Evolutionary conservation across 2,888 invertebrate genomes (phyloP), one percentile per base, ranked within the genome.

Genomic region (Baronia brevicornis): DNA sequence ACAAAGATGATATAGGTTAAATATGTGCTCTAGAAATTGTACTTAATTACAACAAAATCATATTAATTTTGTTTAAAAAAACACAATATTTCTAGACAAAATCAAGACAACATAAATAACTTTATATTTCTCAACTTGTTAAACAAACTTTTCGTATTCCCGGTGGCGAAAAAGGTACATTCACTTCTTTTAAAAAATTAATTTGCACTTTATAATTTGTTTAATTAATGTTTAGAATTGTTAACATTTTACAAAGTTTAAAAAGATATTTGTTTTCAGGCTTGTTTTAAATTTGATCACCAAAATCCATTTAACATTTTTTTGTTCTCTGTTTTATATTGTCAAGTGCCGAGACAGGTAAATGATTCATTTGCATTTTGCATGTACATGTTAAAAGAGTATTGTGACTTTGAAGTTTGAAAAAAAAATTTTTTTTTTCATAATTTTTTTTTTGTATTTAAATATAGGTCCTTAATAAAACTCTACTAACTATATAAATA

Each of bases 341-440:
- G 37, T 41, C 50, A 74, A 72, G 68, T 66, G 72, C 62, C 51
- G 63, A 63, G 47, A 54, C 53, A 78, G 78, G 78, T 78, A 77
- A 77, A 46, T 18, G 45, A 38, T 38, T 51, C 49, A 44, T 41
- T 56, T 51, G 46, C 46, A 44, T 38, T 36, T 20, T 43, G 37
- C 44, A 29, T 41, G 38, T 9, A 3, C 29, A 3, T 22, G 22
- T 29, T 24, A 15, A 11, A 11, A 15, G 15, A 29, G 15, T 22
- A 13, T 28, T 11, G 22, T 8, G 7, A 23, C 9, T 15, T 6
- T 10, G 18, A 23, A 14, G n/a, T n/a, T n/a, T 30, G 23, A 21
- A 7, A 25, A 14, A 14, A 25, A 3, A 7, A 25, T 25, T 14
- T 5, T 14, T 13, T 4, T 8, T 5, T 8, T 1, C 3, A 14